Base-by-base conservation (phyloP, 2,797 vertebrate species). In the Miichthys miiuy region DNA sequence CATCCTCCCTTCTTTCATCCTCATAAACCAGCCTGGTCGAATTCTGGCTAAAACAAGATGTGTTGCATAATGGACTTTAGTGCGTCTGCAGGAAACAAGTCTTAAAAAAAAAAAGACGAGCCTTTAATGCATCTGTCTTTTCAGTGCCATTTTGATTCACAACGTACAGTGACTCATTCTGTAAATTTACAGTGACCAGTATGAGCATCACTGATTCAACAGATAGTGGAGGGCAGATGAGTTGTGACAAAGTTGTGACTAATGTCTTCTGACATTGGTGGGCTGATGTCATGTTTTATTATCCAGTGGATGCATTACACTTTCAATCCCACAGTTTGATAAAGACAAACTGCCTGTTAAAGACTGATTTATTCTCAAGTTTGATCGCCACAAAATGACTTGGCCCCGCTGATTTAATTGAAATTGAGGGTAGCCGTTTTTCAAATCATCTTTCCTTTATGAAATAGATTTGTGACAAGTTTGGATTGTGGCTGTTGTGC, bases 241-340 rank as follows among this genome's bases (percentile, higher is more conserved):
- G 83, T 84, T 87, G 83, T 84, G 90, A 87, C 89, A 88, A 90
- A 92, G 81, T 92, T 91, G 86, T 79, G 75, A 86, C 83, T 88
- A 81, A 91, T 89, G 76, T 81, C 57, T 83, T 81, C 83, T 91
- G 91, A 92, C 87, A 79, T 80, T 83, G 81, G 68, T 81, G 78
- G 82, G 75, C 73, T 82, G 85, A 88, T 87, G 87, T 91, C 89
- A 86, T 87, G 88, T 89, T 89, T 91, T 86, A 88, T 90, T 88
- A 85, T 78, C 68, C 57, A 3, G 55, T 34, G 51, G 71, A 77
- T 34, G 61, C 61, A 21, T 75, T 72, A 61, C 63, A 76, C 30
- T 68, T 68, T 85, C 79, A 79, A 27, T 79, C 16, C 67, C 63
- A 71, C 38, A 20, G 17, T 80, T 47, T 82, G 73, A 88, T 84